A percentile compares a stretch with the other conserved stretches of the same genome.
Conservation (phyloP, 35 echinoderm and acorn worm species). For the Lytechinus variegatus region DNA sequence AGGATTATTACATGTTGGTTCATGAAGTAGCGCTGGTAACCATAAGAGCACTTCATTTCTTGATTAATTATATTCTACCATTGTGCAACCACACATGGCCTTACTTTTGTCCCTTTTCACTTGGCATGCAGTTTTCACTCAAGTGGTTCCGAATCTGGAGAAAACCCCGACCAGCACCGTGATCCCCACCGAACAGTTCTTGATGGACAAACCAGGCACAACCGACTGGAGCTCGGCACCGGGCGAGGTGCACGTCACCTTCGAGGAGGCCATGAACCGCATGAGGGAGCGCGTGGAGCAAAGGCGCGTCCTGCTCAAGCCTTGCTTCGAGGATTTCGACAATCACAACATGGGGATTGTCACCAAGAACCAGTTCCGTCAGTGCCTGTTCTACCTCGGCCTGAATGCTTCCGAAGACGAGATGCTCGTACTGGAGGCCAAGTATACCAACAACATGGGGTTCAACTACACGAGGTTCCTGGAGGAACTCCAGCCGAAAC, state of each 20-base stretch:
- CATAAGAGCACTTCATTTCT: not conserved
- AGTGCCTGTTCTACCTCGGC: constrained; percentile 88
- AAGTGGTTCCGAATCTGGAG: constrained; percentile 87
- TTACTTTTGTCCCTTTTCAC: not conserved
- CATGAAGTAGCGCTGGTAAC: too few relatives aligned
- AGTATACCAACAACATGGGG: constrained; percentile 88
- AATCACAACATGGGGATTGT: constrained; percentile 94
- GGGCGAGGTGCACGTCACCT: not conserved
- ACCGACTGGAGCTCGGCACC: constrained; percentile 69
- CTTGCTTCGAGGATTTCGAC: constrained; percentile 95
- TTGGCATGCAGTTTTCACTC: constrained; percentile 83
- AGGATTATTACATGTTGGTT: too few relatives aligned
- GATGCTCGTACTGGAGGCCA: constrained; percentile 79
- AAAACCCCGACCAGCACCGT: constrained; percentile 90
- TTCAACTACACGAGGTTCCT: constrained; percentile 92
- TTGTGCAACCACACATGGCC: not conserved
- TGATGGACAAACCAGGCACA: constrained; percentile 91
- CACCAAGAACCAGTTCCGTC: constrained; percentile 91
- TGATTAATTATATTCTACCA: not conserved
- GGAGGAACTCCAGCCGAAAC: constrained; percentile 77
- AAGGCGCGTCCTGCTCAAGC: constrained; percentile 85
- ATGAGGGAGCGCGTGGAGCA: constrained; percentile 79
- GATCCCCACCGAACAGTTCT: constrained; percentile 65
- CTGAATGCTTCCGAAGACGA: constrained; percentile 81
- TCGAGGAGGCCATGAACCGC: constrained; percentile 70